These are phyloP conservation scores for Scomber colias DNA, from an alignment of 2,113 vertebrate species.

Conservation along the genomic window DNA sequence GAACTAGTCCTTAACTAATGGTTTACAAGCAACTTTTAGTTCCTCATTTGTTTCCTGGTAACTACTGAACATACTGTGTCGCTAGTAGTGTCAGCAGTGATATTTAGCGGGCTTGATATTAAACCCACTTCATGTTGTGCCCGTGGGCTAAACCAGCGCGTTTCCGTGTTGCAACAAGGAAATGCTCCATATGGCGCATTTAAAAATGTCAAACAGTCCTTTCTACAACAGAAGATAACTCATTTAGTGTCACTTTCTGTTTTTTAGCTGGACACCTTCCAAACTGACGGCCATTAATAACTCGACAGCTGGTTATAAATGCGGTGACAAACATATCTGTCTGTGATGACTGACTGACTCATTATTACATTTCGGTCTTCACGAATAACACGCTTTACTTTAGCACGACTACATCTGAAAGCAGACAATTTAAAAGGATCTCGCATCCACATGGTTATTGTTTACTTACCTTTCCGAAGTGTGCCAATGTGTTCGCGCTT, in stretches of 20 bases:
- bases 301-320: neutral
- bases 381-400: neutral
- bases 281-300: conserved; percentile 24
- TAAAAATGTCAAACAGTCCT: neutral
- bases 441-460: neutral
- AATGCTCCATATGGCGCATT: accelerated
- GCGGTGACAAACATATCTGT: neutral
- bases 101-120: neutral
- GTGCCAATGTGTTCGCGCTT: conserved; percentile 6
- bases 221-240: neutral
- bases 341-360: too few relatives aligned
- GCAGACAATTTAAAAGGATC: neutral
- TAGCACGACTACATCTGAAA: neutral
- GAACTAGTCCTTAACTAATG: too few relatives aligned
- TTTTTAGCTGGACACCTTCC: neutral
- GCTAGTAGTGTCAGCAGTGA: neutral
- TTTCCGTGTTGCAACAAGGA: neutral
- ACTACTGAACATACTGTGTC: too few relatives aligned
- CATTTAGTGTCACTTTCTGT: neutral
- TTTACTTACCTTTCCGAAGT: conserved; percentile 64
- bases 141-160: neutral
- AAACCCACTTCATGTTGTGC: too few relatives aligned
- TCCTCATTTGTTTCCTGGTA: too few relatives aligned
- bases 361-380: neutral
- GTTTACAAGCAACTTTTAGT: too few relatives aligned